Base-by-base conservation (phyloP, 2,797 vertebrate species). In the Ptychadena robeensis region DNA sequence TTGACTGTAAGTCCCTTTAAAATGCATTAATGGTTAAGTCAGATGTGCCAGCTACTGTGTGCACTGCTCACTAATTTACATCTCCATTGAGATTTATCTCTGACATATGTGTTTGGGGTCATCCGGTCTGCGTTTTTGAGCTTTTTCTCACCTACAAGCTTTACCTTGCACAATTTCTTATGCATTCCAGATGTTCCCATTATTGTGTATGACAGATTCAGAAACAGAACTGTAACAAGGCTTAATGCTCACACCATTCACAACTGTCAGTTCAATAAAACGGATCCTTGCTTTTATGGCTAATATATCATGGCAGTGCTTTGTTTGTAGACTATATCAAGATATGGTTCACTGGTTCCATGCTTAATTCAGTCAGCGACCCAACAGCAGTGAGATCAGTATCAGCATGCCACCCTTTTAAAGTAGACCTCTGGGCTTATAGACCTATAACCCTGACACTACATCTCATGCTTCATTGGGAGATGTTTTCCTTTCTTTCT, bases 1-100 rank as follows among this genome's bases (percentile, higher is more conserved):
- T n/a, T 82, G 61, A 66, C 68, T 70, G 15, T 81, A 75, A 85
- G 82, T 82, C 80, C 71, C 69, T 82, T 86, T 75, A 86, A 89
- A 85, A 66, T 57, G 73, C 44, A 82, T 82, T 63, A 87, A 82
- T 27, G 77, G 2, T 25, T 74, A 85, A 87, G 70, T 61, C 74
- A 83, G 76, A 27, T 82, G 82, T 85, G 73, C 30, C 22, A 78
- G 75, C 82, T 85, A 85, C 82, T 76, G 82, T 84, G 65, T 80
- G 53, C 69, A 73, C 63, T 79, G 70, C 38, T 84, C 70, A 73
- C 82, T 84, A 74, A 84, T 79, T 80, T 80, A 84, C 76, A 72
- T 84, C 82, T 84, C 82, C 76, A n/a, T 31, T 34, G 82, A 80
- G 82, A 73, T 85, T 85, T 85, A 68, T 74, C 69, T 80, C 15